Evolutionary conservation across 2,113 vertebrate genomes (phyloP), one percentile per base, ranked within the genome.

Genomic region (Epinephelus fuscoguttatus): DNA sequence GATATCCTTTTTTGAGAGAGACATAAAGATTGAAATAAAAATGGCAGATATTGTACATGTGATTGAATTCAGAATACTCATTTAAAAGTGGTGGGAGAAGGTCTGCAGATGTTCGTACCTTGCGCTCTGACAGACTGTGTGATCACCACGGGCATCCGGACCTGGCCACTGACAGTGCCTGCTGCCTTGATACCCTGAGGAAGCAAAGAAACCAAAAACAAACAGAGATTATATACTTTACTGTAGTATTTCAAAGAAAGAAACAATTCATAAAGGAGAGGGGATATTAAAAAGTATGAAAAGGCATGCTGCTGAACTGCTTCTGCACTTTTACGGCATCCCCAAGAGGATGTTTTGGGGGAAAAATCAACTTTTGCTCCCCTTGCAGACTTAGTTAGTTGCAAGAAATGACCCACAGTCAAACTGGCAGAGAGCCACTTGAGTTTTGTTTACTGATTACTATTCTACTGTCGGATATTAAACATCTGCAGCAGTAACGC

Each of bases 71-170:
- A 52, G 11, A 8, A 69, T 62, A 78, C 40, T 42, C 40, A 55
- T 33, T 71, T 30, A 57, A 40, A 81, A 55, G 50, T 50, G 56
- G 45, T 53, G 69, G 72, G 9, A 67, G 23, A 42, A 47, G 76
- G 57, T 49, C 63, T 70, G 47, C 50, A 23, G 77, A 75, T 19
- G 52, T 69, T 80, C 87, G 42, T 93, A 97, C 96, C 96, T 96
- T 95, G 95, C 59, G 94, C 75, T 94, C 95, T 95, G 90, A 96
- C 88, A 49, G 95, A 95, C 93, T 96, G 95, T 52, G 95, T 96
- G 94, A 96, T 96, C 93, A 96, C 96, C 88, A 96, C 91, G 21
- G 96, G 96, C 95, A 97, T 96, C 81, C 95, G 95, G 86, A 97
- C 95, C 91, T 95, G 96, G 87, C 94, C 94, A 76, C 94, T 89